Evolutionary conservation across 2,113 vertebrate genomes (phyloP).

Genomic region (Albula goreensis): DNA sequence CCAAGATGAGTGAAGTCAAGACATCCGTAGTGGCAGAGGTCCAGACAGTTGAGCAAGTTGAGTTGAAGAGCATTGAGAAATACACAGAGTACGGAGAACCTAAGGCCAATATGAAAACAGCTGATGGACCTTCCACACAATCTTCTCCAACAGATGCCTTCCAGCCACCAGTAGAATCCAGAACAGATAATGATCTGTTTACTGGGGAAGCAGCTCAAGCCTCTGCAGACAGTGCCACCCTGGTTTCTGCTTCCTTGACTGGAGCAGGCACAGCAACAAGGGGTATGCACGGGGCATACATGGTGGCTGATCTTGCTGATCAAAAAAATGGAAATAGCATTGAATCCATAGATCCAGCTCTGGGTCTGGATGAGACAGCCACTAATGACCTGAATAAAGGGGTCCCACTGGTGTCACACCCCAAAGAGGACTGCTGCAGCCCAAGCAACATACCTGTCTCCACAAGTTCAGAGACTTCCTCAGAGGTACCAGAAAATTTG

Average conservation of each 20-base stretch:
- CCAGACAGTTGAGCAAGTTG: constrained; percentile 8
- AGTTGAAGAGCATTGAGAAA: constrained; percentile 25
- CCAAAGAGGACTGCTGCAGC: constrained; percentile 68
- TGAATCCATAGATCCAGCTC: constrained; percentile 42
- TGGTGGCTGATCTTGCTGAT: constrained; percentile 54
- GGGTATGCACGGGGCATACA: constrained; percentile 21
- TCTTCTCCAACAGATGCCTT: background rate
- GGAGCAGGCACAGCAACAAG: constrained; percentile 40
- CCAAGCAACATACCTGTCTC: constrained; percentile 75
- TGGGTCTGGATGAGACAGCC: constrained; percentile 51
- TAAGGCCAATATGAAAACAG: constrained; percentile 50
- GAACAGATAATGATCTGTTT: background rate
- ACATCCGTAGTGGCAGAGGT: background rate
- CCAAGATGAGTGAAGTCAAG: constrained; percentile 9
- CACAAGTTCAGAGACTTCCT: constrained; percentile 58
- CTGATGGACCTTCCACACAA: constrained; percentile 62
- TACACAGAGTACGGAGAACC: constrained; percentile 30
- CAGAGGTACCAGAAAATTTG: constrained; percentile 68
- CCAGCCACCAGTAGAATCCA: background rate
- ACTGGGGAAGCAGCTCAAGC: constrained; percentile 41
- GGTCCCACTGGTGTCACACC: constrained; percentile 63
- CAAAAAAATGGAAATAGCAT: constrained; percentile 61
- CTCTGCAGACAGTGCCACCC: constrained; percentile 20
- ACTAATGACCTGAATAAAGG: constrained; percentile 80
- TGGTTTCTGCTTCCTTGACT: constrained; percentile 30